Conservation (phyloP, 2,888 invertebrate genomes). For the Sphinx pinastri region DNA sequence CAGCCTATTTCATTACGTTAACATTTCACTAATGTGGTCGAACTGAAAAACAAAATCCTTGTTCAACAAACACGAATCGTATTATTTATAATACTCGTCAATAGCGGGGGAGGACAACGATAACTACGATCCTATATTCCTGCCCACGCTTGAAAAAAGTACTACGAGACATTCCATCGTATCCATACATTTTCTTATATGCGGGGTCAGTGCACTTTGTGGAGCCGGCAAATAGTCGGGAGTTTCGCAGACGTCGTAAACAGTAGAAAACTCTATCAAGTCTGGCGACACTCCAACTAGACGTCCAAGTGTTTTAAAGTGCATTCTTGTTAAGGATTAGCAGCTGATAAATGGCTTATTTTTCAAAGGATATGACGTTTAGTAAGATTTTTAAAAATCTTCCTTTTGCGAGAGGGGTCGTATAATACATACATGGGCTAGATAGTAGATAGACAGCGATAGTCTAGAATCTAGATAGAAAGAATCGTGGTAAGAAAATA, state of each 20-base stretch:
- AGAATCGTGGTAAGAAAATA: no score
- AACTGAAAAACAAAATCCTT: not conserved
- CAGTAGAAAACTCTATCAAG: slow-evolving; percentile 57
- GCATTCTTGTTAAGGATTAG: slow-evolving; percentile 18
- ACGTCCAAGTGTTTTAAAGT: slow-evolving; percentile 41
- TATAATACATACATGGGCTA: no score
- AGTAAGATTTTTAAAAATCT: no score
- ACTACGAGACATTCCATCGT: slow-evolving; percentile 8
- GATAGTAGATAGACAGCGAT: no score
- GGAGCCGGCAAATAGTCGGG: slow-evolving; percentile 43
- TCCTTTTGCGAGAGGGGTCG: no score
- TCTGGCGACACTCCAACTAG: slow-evolving; percentile 55
- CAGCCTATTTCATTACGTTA: not conserved
- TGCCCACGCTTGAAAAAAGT: slow-evolving; percentile 19
- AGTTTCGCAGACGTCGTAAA: slow-evolving; percentile 49
- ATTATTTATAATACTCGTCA: not conserved
- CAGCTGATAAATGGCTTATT: slow-evolving; percentile 1
- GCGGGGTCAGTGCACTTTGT: slow-evolving; percentile 44
- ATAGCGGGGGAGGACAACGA: not conserved
- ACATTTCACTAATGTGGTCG: not conserved
- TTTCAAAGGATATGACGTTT: not conserved
- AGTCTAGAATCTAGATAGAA: no score
- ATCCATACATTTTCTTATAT: slow-evolving; percentile 17
- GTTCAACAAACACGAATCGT: not conserved
- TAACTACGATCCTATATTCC: slow-evolving; percentile 29